phyloP scores from a whole-genome alignment of 2,888 invertebrate species.

The Lapara coniferarum region DNA sequence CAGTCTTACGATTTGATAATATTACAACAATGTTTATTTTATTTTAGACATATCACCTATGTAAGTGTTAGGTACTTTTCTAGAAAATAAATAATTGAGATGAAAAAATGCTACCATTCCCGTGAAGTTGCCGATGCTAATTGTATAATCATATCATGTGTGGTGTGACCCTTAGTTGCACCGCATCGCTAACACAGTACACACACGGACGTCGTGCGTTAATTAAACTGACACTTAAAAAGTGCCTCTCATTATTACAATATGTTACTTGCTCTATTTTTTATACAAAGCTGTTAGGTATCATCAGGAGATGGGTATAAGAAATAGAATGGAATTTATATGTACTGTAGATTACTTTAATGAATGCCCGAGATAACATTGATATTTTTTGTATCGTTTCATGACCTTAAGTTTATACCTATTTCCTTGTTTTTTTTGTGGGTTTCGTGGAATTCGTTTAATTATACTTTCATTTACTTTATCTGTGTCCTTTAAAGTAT shows the following conservation, averaged over 20 bases:
- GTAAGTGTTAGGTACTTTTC: too few relatives aligned
- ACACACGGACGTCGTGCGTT: not conserved
- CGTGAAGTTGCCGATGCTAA: too few relatives aligned
- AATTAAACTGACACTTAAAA: slow-evolving; percentile 22
- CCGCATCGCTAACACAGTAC: not conserved
- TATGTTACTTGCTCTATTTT: slow-evolving; percentile 4
- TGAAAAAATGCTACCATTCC: too few relatives aligned
- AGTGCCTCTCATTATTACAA: slow-evolving; percentile 2
- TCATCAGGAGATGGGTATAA: slow-evolving; percentile 5
- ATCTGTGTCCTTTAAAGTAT: too few relatives aligned
- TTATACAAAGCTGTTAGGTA: not conserved
- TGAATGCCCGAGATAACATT: slow-evolving; percentile 3
- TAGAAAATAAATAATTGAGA: too few relatives aligned
- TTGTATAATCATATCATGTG: too few relatives aligned
- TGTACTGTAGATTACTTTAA: slow-evolving; percentile 6
- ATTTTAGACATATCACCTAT: too few relatives aligned
- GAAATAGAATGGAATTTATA: not conserved
- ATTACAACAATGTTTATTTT: too few relatives aligned
- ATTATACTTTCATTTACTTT: not conserved
- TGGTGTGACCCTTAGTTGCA: not conserved
- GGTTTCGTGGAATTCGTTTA: not conserved
- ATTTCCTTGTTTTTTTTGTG: slow-evolving; percentile 5
- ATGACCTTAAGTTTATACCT: slow-evolving; percentile 1
- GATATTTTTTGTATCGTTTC: slow-evolving; percentile 12
- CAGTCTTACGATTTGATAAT: too few relatives aligned